Conservation (phyloP, 1,140 invertebrate genomes). For the Coenobita brevimanus region DNA sequence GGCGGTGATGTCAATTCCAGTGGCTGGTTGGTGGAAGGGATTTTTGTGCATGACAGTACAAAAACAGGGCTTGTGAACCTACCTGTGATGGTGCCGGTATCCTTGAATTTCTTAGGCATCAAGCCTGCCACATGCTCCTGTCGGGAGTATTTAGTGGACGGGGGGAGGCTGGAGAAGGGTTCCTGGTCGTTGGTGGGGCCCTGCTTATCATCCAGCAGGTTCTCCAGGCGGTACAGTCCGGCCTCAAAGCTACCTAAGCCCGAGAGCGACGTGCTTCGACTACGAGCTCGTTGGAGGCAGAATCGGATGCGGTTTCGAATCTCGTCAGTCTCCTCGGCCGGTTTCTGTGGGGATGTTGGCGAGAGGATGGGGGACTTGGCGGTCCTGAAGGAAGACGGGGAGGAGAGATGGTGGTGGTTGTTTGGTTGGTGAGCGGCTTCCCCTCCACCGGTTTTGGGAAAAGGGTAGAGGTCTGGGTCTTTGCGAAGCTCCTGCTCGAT, state of each 20-base stretch:
- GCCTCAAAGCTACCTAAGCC: constrained; percentile 56
- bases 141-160: not conserved
- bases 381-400: not conserved
- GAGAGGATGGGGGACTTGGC: not conserved
- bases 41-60: too few species aligned
- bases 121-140: constrained; percentile 36
- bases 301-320: constrained; percentile 43
- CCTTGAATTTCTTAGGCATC: constrained; percentile 53
- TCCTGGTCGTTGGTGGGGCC: too few species aligned
- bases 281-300: constrained; percentile 45
- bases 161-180: not conserved
- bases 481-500: constrained; percentile 11
- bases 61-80: not conserved
- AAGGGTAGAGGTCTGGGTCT: constrained; percentile 53
- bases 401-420: not conserved
- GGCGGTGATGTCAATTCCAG: too few species aligned
- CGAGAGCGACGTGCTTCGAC: constrained; percentile 31
- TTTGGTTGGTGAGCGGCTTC: not conserved
- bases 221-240: constrained; percentile 50
- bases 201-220: constrained; percentile 16
- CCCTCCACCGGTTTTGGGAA: constrained; percentile 30
- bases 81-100: constrained; percentile 60
- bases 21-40: too few species aligned
- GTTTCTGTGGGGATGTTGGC: constrained; percentile 17
- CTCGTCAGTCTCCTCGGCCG: not conserved